Base-by-base conservation (phyloP, 2,888 invertebrate species). In the Pinctada fucata region DNA sequence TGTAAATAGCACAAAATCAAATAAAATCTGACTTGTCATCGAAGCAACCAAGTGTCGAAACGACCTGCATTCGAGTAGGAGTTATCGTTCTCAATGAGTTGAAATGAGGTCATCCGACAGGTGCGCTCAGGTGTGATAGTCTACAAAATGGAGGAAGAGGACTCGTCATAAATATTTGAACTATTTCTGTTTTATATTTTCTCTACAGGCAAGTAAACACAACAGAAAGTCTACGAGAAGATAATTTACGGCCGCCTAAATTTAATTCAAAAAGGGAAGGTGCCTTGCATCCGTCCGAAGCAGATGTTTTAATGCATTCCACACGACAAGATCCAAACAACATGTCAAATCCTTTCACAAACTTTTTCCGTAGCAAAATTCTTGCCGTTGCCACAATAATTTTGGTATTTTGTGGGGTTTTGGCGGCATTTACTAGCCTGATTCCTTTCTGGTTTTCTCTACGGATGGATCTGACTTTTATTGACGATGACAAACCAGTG, bases 401-500 rank as follows among this genome's bases (percentile, higher is more conserved):
- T 2, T 52, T 78, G 47, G 5, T 78, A n/a, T 48, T 78, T 3
- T 51, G 69, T 45, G 50, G 74, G 6, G n/a, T 78, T 16, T 31
- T 74, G 6, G 67, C 78, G 1, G 52, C 74, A 4, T 51, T 70
- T 4, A 63, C 63, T 16, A 10, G 50, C 50, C 3, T 79, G 31
- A 49, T 76, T 3, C 79, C 79, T 3, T 79, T 76, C 63, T 79
- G 79, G 79, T 79, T 79, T 47, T 67, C 67, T 3, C 65, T 79
- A 16, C 68, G 65, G 2, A 66, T 79, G 49, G 31, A 73, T 13
- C 66, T 76, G 47, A 45, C 69, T 10, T 76, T 74, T 67, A 66
- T 51, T 3, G 79, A 79, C 10, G 79, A 79, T n/a, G n/a, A 47
- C 1, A 48, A 51, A 10, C 47, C 70, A 0, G 31, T 48, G 45